Percentiles rank a stretch among this genome's conserved stretches.
These are phyloP conservation scores for Barbus barbus DNA, from an alignment of 2,113 vertebrate species.

Conservation along the genomic window DNA sequence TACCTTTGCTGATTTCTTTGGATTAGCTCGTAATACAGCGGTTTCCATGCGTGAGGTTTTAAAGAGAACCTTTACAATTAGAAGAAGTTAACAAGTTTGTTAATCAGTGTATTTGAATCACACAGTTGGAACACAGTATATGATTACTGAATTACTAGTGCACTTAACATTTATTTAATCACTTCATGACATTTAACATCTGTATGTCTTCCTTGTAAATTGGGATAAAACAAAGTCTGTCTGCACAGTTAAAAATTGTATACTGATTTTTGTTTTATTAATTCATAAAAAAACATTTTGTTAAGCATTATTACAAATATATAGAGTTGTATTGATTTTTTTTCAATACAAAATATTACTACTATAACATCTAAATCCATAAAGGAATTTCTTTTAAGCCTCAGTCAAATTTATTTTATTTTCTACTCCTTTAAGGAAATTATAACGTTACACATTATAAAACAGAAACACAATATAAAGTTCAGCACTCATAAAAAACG, in stretches of 20 bases:
- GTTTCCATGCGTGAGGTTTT: neutral
- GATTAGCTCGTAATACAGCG: neutral
- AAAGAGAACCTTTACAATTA: neutral
- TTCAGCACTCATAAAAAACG: too few species aligned
- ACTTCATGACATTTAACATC: neutral
- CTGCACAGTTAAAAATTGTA: neutral
- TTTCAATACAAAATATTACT: too few species aligned
- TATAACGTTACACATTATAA: too few species aligned
- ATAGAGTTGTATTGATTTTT: too few species aligned
- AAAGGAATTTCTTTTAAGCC: too few species aligned
- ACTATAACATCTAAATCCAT: too few species aligned
- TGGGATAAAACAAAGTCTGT: neutral
- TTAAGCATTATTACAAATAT: too few species aligned
- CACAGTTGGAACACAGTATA: neutral
- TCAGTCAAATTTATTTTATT: too few species aligned
- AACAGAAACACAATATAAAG: too few species aligned
- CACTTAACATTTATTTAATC: neutral
- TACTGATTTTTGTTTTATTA: too few species aligned
- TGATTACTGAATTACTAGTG: neutral
- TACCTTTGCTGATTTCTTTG: neutral
- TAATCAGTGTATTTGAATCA: neutral
- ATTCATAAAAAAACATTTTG: neutral
- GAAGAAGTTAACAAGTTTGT: neutral
- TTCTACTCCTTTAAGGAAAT: too few species aligned
- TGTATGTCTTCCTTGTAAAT: neutral